Percentiles rank a stretch among this genome's conserved stretches.
phyloP scores from a whole-genome alignment of 2,113 vertebrate species.

The Bos javanicus region DNA sequence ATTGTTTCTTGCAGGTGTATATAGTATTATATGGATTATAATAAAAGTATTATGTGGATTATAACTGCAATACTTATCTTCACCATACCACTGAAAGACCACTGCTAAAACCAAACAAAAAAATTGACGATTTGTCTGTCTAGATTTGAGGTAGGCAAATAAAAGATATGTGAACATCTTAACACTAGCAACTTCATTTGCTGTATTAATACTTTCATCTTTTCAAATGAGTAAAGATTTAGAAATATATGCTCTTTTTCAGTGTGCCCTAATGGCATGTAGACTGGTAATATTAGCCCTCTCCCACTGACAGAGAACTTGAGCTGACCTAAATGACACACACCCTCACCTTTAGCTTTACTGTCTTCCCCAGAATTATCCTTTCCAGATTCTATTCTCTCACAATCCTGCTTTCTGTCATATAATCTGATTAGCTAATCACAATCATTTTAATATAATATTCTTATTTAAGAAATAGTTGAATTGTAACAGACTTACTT shows the following conservation, averaged over 20 bases:
- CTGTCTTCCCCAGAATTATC: not conserved
- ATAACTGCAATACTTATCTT: not conserved
- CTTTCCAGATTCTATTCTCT: not conserved
- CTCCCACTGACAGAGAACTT: too few relatives aligned
- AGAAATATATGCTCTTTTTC: not conserved
- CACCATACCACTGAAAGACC: not conserved
- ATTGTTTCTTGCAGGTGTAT: not conserved
- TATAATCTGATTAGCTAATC: not conserved
- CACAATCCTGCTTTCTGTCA: not conserved
- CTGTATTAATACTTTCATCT: not conserved
- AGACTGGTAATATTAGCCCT: not conserved
- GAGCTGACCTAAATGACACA: not conserved
- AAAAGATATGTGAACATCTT: not conserved
- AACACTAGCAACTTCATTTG: not conserved
- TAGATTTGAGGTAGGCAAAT: not conserved
- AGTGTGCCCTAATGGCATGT: not conserved
- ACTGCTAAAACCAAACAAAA: not conserved
- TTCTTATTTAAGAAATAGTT: not conserved
- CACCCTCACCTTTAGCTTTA: not conserved
- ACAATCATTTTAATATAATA: not conserved
- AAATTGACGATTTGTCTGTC: not conserved
- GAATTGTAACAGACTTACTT: not conserved
- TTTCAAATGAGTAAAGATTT: not conserved
- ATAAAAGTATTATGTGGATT: not conserved
- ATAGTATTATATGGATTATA: not conserved